These are phyloP conservation scores for Capreolus pygargus DNA, from an alignment of 2,113 vertebrate species.

Conservation along the genomic window DNA sequence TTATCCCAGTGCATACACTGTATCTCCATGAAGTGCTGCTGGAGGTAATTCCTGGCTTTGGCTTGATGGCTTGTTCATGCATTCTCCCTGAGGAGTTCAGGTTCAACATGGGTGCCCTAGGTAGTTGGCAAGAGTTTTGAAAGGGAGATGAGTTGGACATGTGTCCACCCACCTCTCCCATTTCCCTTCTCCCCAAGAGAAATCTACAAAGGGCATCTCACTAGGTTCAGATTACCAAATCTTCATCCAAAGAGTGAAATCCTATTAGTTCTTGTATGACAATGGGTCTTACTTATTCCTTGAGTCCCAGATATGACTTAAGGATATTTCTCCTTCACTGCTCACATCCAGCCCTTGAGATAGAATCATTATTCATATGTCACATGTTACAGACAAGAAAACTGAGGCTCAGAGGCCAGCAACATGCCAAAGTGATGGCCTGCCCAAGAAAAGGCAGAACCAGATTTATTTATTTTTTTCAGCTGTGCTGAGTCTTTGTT, in stretches of 20 bases:
- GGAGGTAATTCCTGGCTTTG: not conserved
- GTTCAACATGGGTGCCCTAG: not conserved
- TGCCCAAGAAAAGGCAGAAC: not conserved
- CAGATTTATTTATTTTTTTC: not conserved
- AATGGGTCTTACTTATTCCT: not conserved
- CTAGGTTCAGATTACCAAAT: not conserved
- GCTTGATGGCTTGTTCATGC: not conserved
- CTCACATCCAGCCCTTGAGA: not conserved
- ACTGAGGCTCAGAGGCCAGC: not conserved
- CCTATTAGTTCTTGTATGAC: not conserved
- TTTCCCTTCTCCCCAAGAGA: not conserved
- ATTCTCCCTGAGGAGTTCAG: not conserved
- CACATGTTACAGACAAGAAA: not conserved
- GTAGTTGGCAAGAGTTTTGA: not conserved
- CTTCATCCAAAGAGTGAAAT: not conserved
- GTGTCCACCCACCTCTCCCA: not conserved
- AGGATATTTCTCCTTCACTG: not conserved
- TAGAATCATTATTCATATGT: not conserved
- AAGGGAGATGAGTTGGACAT: not conserved
- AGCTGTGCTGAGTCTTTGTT: not conserved
- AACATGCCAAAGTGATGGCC: not conserved
- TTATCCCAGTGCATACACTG: not conserved
- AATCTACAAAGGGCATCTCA: not conserved
- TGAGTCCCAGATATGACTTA: not conserved
- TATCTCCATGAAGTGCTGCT: not conserved